Conservation (phyloP, 2,888 invertebrate genomes). For the Rotaria magnacalcarata region DNA sequence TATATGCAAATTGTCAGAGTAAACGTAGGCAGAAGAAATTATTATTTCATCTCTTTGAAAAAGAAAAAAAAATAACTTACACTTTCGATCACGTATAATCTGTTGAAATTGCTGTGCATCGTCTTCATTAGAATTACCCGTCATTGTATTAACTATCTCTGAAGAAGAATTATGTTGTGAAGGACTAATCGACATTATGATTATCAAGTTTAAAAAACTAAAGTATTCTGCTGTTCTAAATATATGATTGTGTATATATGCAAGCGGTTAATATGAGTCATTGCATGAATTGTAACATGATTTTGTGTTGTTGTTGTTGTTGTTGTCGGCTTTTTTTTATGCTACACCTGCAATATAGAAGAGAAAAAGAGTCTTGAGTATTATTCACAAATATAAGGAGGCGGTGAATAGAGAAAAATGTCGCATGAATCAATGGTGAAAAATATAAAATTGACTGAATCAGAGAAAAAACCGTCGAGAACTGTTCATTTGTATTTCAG, state of each 20-base stretch:
- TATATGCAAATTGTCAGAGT: not conserved
- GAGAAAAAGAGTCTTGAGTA: not conserved
- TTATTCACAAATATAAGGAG: not conserved
- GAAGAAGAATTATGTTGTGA: not conserved
- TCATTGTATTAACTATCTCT: not conserved
- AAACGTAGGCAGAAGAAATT: not conserved
- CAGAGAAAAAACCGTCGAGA: too few relatives aligned
- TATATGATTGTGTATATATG: not conserved
- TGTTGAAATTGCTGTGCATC: conserved; percentile 9
- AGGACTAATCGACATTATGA: not conserved
- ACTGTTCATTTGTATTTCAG: too few relatives aligned
- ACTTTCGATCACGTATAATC: not conserved
- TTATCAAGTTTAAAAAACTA: not conserved
- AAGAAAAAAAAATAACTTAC: not conserved
- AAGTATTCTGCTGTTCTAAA: not conserved
- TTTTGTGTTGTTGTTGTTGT: not conserved
- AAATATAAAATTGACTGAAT: too few relatives aligned
- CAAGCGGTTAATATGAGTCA: not conserved
- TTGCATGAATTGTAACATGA: not conserved
- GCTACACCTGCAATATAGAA: not conserved
- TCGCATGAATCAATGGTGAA: too few relatives aligned
- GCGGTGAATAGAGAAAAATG: not conserved
- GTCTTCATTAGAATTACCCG: not conserved
- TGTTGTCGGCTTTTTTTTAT: not conserved
- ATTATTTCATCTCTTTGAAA: not conserved